Evolutionary conservation across 2,888 invertebrate species (phyloP).

Genomic region (Meiosimyza platycephala): DNA sequence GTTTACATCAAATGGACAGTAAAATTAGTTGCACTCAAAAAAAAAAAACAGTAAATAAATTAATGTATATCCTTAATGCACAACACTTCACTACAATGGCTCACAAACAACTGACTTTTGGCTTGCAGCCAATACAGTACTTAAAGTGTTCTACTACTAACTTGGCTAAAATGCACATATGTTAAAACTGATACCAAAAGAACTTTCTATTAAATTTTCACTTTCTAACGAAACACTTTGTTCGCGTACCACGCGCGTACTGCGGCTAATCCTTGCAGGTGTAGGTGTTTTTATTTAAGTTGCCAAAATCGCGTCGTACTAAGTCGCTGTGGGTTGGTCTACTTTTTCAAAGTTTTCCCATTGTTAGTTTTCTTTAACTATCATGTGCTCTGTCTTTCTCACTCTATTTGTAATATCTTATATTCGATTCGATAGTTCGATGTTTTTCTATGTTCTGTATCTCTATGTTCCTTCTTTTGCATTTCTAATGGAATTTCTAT

Average conservation of each 20-base stretch:
- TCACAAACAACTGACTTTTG: no score
- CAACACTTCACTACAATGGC: no score
- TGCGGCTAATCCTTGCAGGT: slow-evolving; percentile 57
- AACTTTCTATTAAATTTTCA: no score
- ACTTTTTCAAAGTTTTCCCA: neutral
- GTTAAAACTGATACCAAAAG: no score
- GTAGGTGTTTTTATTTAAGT: slow-evolving; percentile 63
- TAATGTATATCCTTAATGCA: no score
- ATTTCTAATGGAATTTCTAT: slow-evolving; percentile 46
- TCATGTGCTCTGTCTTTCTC: neutral
- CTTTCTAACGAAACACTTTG: slow-evolving; percentile 19
- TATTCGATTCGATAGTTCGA: neutral
- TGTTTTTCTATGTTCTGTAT: neutral
- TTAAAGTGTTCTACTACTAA: no score
- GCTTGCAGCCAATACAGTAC: no score
- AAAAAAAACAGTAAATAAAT: no score
- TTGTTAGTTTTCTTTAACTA: neutral
- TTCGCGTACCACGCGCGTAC: slow-evolving; percentile 59
- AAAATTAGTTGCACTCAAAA: no score
- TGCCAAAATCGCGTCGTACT: slow-evolving; percentile 28
- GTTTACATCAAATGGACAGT: no score
- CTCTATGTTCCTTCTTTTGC: slow-evolving; percentile 11
- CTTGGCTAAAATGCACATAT: no score
- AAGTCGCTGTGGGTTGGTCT: slow-evolving; percentile 2
- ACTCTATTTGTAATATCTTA: neutral